phyloP scores from a whole-genome alignment of 2,113 vertebrate genomes.

The Clinocottus analis region DNA sequence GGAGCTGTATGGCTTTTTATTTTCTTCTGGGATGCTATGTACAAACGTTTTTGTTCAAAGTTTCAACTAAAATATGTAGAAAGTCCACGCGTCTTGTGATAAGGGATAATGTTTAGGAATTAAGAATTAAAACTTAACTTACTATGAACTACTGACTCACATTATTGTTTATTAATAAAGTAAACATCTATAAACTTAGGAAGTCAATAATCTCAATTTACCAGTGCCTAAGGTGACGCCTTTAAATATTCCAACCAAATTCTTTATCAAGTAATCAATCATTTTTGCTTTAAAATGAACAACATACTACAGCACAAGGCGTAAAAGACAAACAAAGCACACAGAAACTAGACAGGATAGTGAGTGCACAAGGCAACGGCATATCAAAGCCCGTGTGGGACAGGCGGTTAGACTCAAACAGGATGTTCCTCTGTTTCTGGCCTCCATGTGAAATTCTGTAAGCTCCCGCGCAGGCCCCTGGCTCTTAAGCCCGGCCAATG shows the following conservation, averaged over 20 bases:
- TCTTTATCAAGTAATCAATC: background rate
- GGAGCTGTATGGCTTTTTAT: background rate
- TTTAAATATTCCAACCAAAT: background rate
- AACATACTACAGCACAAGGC: background rate
- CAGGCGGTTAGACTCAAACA: conserved; percentile 75
- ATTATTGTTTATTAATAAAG: background rate
- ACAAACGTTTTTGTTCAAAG: background rate
- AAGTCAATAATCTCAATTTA: background rate
- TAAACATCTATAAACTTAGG: background rate
- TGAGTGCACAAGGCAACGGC: conserved; percentile 38
- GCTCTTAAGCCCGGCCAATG: conserved; percentile 75
- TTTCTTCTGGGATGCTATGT: background rate
- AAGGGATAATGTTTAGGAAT: background rate
- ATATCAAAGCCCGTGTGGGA: conserved; percentile 75
- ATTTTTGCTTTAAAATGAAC: background rate
- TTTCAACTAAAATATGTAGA: background rate
- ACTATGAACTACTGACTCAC: background rate
- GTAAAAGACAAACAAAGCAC: background rate
- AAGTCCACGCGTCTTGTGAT: background rate
- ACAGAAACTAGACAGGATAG: conserved; percentile 21
- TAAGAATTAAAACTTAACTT: background rate
- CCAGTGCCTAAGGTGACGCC: background rate
- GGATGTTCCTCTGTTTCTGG: conserved; percentile 84
- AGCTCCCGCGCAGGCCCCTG: conserved; percentile 72
- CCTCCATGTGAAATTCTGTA: conserved; percentile 82